phyloP scores from a whole-genome alignment of 2,888 invertebrate species.

The Exocentrus adspersus region DNA sequence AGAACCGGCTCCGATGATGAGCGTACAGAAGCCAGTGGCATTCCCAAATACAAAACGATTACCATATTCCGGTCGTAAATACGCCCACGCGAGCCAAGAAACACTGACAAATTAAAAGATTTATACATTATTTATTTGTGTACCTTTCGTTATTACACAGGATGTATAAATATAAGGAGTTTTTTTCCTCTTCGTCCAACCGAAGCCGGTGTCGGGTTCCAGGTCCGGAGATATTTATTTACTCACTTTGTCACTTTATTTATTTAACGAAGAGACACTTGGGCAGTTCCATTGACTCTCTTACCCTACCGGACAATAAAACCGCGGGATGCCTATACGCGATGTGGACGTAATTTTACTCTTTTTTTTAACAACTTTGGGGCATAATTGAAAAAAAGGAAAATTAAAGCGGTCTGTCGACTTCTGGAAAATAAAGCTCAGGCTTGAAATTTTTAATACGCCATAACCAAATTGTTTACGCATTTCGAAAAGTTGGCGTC shows the following conservation, averaged over 20 bases:
- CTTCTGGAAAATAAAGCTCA: background rate
- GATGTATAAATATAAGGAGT: slow-evolving; percentile 51
- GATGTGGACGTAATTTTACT: too few species aligned
- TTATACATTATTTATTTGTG: slow-evolving; percentile 57
- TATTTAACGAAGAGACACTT: slow-evolving; percentile 17
- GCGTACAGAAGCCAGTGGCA: slow-evolving; percentile 58
- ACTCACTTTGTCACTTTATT: slow-evolving; percentile 28
- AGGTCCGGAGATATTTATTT: slow-evolving; percentile 23
- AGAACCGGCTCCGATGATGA: slow-evolving; percentile 57
- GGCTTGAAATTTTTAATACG: background rate
- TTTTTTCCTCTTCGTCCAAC: slow-evolving; percentile 15
- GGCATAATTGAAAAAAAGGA: background rate
- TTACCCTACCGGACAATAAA: slow-evolving; percentile 14
- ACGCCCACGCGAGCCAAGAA: slow-evolving; percentile 57
- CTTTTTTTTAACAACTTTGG: background rate
- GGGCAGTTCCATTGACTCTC: slow-evolving; percentile 9
- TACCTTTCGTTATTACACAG: slow-evolving; percentile 49
- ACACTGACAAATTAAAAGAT: slow-evolving; percentile 62
- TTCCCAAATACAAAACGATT: slow-evolving; percentile 56
- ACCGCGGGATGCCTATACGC: background rate
- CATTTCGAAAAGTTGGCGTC: too few species aligned
- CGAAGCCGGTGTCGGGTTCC: slow-evolving; percentile 11
- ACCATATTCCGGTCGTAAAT: slow-evolving; percentile 60
- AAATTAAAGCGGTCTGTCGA: background rate
- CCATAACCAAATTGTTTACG: too few species aligned